A percentile compares a stretch with the other conserved stretches of the same genome.
Evolutionary conservation across 1,140 invertebrate species (phyloP).

Genomic region (Drosophila funebris): DNA sequence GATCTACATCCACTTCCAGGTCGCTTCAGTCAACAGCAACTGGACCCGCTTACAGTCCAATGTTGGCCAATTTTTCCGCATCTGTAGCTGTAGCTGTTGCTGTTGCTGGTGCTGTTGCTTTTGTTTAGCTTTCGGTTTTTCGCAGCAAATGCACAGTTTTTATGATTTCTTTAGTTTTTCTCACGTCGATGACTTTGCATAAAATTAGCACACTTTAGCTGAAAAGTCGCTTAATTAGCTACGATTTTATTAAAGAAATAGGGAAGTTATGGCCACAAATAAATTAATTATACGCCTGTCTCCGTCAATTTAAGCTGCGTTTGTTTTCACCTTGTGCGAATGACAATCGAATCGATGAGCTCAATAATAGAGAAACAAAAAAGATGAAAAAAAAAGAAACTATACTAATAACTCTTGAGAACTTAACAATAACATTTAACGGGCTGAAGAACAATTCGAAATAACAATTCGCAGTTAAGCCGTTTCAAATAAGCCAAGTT

Average conservation of each 20-base stretch:
- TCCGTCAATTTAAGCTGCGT: constrained; percentile 28
- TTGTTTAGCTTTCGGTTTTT: constrained; percentile 31
- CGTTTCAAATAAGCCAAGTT: constrained; percentile 13
- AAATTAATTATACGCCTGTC: constrained; percentile 43
- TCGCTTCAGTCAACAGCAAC: constrained; percentile 29
- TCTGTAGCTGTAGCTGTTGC: constrained; percentile 27
- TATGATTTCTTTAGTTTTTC: constrained; percentile 52
- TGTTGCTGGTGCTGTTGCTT: constrained; percentile 5
- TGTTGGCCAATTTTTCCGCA: constrained; percentile 76
- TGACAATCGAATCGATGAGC: constrained; percentile 11
- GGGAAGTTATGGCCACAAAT: constrained; percentile 22
- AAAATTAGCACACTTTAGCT: constrained; percentile 56
- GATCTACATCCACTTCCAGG: constrained; percentile 67
- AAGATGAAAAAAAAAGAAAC: not conserved
- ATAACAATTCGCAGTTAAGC: not conserved
- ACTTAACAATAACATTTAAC: constrained; percentile 20
- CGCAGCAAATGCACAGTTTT: constrained; percentile 22
- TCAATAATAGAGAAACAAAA: not conserved
- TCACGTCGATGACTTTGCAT: constrained; percentile 58
- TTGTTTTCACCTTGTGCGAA: constrained; percentile 24
- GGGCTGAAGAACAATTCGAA: constrained; percentile 2
- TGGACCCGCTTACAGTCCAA: constrained; percentile 6
- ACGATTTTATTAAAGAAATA: constrained; percentile 37
- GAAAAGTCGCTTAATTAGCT: constrained; percentile 50
- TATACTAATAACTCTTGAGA: constrained; percentile 17